Evolutionary conservation across 2,113 vertebrate genomes (phyloP).

Genomic region (Seriola rivoliana): DNA sequence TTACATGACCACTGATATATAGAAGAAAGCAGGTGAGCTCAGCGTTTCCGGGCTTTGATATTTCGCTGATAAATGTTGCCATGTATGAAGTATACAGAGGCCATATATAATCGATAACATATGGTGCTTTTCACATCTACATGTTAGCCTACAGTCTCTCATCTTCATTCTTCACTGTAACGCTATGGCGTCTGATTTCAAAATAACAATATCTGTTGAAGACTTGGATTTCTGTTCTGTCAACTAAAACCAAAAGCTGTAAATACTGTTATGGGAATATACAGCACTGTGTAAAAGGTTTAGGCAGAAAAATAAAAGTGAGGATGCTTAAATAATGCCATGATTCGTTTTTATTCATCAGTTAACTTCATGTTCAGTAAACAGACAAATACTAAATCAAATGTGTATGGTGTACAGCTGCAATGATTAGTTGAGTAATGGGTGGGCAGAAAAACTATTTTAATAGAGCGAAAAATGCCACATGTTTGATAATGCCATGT

Average conservation of each 20-base stretch:
- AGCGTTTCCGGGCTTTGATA: too few relatives aligned
- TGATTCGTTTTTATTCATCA: too few relatives aligned
- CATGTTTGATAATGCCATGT: background rate
- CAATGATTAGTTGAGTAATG: too few relatives aligned
- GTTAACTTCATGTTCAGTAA: too few relatives aligned
- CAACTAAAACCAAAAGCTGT: background rate
- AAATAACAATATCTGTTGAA: background rate
- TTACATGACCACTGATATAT: background rate
- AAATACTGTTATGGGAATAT: background rate
- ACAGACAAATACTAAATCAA: too few relatives aligned
- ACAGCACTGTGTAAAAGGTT: background rate
- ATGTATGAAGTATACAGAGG: background rate
- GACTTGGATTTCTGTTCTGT: background rate
- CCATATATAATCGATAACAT: background rate
- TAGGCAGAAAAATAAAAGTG: too few relatives aligned
- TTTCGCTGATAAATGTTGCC: background rate
- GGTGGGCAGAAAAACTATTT: too few relatives aligned
- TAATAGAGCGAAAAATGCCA: too few relatives aligned
- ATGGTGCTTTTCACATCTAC: background rate
- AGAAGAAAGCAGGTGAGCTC: conserved; percentile 20
- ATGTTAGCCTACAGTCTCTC: background rate
- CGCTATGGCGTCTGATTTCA: background rate
- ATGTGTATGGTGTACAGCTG: too few relatives aligned
- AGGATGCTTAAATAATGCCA: too few relatives aligned
- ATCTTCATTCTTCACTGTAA: too few relatives aligned